A percentile compares a stretch with the other conserved stretches of the same genome.
Conservation (phyloP, 2,113 vertebrate genomes). For the Chloropsis cyanopogon region DNA sequence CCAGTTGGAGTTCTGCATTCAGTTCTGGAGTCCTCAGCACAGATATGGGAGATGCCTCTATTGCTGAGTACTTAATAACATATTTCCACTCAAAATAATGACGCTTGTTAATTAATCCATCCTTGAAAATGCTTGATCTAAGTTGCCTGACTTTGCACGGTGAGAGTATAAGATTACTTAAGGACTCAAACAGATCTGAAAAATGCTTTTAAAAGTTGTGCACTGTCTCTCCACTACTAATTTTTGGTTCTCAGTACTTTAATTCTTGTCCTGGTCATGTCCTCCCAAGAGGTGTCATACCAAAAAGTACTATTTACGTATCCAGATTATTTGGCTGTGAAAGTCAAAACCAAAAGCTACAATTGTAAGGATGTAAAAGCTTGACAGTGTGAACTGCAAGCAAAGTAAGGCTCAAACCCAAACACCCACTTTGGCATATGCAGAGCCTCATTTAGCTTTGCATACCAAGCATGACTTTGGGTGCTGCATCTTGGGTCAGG, state of each 20-base stretch:
- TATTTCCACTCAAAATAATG: background rate
- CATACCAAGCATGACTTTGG: background rate
- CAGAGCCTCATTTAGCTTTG: background rate
- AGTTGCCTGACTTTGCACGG: background rate
- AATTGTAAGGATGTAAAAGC: background rate
- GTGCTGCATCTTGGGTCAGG: background rate
- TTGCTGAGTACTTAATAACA: background rate
- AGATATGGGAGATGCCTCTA: background rate
- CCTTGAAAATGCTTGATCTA: background rate
- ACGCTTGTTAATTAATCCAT: background rate
- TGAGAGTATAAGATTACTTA: background rate
- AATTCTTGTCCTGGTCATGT: background rate
- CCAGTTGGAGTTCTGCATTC: background rate
- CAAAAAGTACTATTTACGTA: background rate
- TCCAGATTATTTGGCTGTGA: background rate
- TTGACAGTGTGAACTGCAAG: background rate
- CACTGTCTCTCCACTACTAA: background rate
- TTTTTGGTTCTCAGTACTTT: background rate
- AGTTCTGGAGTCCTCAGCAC: background rate
- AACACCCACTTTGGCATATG: background rate
- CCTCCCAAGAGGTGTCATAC: background rate
- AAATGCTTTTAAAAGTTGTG: background rate
- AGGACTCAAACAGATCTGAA: background rate
- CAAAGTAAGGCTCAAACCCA: background rate
- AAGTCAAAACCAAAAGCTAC: background rate